Conservation (phyloP, 2,113 vertebrate species). For the Archilochus colubris region DNA sequence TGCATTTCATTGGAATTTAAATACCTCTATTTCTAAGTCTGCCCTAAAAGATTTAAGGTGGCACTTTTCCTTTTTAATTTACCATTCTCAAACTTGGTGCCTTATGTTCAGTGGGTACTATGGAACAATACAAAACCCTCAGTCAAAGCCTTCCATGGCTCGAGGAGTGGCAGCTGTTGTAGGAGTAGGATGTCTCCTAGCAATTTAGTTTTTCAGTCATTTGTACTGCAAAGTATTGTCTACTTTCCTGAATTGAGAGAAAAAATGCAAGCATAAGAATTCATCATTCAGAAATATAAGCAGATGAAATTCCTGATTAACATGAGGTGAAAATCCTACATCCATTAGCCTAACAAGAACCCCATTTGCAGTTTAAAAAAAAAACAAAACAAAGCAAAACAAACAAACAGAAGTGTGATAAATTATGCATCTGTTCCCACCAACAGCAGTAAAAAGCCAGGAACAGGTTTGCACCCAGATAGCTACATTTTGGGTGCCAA, state of each 20-base stretch:
- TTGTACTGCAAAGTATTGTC: neutral
- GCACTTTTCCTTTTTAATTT: neutral
- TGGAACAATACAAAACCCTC: neutral
- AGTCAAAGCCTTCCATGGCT: neutral
- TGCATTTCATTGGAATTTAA: neutral
- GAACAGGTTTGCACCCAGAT: slow-evolving; percentile 34
- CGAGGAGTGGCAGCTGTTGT: neutral
- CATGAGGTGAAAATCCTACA: slow-evolving; percentile 25
- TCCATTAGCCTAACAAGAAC: slow-evolving; percentile 55
- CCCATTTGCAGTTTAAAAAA: slow-evolving; percentile 30
- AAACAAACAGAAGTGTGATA: slow-evolving; percentile 33
- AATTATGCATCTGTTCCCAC: slow-evolving; percentile 25
- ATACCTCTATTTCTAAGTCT: neutral
- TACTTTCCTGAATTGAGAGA: neutral
- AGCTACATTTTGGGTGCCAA: slow-evolving; percentile 44
- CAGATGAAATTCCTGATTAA: slow-evolving; percentile 43
- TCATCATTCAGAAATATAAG: neutral
- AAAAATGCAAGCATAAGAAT: neutral
- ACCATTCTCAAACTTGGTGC: neutral
- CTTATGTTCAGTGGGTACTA: neutral
- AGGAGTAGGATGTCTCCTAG: neutral
- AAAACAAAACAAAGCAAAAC: neutral
- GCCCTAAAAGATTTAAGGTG: neutral
- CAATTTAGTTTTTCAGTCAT: neutral
- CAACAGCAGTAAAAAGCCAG: neutral